phyloP scores from a whole-genome alignment of 2,797 vertebrate genomes.

The Garrulus glandarius region DNA sequence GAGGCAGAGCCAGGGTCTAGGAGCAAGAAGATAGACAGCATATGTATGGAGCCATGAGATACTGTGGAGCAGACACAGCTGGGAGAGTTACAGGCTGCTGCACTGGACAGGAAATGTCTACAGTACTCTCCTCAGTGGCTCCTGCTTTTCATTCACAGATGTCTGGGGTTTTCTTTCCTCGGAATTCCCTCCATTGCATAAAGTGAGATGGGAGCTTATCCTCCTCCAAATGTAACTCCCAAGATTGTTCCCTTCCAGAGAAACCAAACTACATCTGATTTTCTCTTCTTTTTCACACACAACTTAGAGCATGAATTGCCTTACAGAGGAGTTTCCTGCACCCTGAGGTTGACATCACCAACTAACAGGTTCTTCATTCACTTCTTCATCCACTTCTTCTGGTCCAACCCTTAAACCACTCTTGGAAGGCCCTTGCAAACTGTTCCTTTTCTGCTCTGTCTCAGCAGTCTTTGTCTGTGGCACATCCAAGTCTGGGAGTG shows the following conservation, averaged over 20 bases:
- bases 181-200: background rate
- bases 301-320: background rate
- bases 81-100: background rate
- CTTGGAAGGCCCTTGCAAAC: background rate
- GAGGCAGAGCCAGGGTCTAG: background rate
- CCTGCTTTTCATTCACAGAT: background rate
- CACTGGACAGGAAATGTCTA: background rate
- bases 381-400: background rate
- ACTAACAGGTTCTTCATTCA: background rate
- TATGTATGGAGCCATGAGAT: background rate
- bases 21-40: background rate
- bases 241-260: background rate
- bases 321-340: background rate
- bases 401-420: background rate
- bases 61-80: background rate
- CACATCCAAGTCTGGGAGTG: background rate
- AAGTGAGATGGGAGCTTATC: background rate
- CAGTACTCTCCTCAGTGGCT: background rate
- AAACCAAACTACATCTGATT: background rate
- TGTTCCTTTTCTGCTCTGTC: background rate
- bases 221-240: background rate
- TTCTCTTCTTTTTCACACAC: background rate
- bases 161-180: background rate
- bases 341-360: background rate
- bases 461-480: background rate